Conservation (phyloP, 2,113 vertebrate genomes). For the Pluvialis apricaria region DNA sequence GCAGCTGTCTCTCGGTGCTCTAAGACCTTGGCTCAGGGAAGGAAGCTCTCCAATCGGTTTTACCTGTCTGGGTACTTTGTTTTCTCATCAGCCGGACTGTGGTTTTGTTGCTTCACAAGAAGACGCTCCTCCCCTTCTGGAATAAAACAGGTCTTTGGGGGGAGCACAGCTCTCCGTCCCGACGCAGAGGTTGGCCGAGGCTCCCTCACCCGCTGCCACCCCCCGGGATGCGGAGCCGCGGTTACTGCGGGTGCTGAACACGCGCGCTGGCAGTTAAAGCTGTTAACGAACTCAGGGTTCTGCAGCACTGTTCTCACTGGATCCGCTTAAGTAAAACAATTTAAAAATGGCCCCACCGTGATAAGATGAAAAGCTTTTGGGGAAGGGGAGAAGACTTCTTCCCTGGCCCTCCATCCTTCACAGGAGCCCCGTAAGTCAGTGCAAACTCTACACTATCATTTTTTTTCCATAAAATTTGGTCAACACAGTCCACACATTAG, state of each 20-base stretch:
- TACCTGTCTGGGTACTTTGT: not conserved
- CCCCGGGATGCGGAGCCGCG: accelerated
- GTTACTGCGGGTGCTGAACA: not conserved
- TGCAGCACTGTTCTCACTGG: not conserved
- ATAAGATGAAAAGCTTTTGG: not conserved
- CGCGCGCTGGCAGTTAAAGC: no score
- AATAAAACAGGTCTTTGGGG: not conserved
- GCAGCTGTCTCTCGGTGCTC: not conserved
- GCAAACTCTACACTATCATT: not conserved
- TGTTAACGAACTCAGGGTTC: not conserved
- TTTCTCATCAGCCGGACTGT: not conserved
- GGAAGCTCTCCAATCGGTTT: not conserved
- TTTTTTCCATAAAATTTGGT: not conserved
- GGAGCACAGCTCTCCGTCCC: not conserved
- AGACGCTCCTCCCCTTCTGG: not conserved
- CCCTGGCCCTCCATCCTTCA: no score
- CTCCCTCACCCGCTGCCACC: not conserved
- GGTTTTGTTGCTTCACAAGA: not conserved
- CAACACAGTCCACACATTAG: accelerated
- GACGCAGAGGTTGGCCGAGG: not conserved
- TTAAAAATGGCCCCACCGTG: not conserved
- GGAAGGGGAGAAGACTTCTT: not conserved
- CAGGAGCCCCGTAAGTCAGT: not conserved
- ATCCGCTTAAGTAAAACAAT: not conserved
- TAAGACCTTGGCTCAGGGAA: not conserved